These are phyloP conservation scores for Grantiella picta DNA, from an alignment of 2,113 vertebrate species.

Conservation along the genomic window DNA sequence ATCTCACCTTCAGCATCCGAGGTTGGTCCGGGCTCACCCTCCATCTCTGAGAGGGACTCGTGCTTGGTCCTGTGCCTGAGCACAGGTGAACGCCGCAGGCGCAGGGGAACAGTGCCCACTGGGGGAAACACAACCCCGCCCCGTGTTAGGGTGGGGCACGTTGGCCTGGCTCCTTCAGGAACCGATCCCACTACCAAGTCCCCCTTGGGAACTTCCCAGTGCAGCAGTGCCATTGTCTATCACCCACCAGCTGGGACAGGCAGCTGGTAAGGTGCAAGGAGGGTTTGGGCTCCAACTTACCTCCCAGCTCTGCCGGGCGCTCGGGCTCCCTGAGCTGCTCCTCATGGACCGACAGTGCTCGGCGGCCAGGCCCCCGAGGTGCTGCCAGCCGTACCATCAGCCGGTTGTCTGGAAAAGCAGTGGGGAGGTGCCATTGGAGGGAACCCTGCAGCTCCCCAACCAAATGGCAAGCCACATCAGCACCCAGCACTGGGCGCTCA, in stretches of 20 bases:
- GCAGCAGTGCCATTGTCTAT: rapidly evolving
- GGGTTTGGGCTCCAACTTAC: conserved; percentile 35
- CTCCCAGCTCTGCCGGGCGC: conserved; percentile 49
- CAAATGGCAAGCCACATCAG: background rate
- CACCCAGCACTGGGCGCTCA: background rate
- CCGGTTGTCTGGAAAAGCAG: conserved; percentile 67
- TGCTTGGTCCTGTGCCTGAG: conserved; percentile 65
- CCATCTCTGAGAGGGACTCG: background rate
- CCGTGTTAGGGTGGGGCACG: rapidly evolving
- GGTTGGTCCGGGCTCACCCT: rapidly evolving
- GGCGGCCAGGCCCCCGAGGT: conserved; percentile 62
- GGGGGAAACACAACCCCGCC: background rate
- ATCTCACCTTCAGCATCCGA: background rate
- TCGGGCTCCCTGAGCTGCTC: conserved; percentile 74
- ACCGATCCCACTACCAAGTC: rapidly evolving
- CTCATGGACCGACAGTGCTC: conserved; percentile 79
- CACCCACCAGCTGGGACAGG: background rate
- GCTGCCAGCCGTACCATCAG: conserved; percentile 63
- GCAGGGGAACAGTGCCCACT: conserved; percentile 24
- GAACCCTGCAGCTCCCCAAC: background rate
- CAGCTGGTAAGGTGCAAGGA: too few relatives aligned
- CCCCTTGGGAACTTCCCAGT: background rate
- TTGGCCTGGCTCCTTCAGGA: background rate
- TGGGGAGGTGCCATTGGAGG: rapidly evolving
- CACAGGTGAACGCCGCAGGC: conserved; percentile 77